These are phyloP conservation scores for Anodontia alba DNA, from an alignment of 2,888 invertebrate species.

Conservation along the genomic window DNA sequence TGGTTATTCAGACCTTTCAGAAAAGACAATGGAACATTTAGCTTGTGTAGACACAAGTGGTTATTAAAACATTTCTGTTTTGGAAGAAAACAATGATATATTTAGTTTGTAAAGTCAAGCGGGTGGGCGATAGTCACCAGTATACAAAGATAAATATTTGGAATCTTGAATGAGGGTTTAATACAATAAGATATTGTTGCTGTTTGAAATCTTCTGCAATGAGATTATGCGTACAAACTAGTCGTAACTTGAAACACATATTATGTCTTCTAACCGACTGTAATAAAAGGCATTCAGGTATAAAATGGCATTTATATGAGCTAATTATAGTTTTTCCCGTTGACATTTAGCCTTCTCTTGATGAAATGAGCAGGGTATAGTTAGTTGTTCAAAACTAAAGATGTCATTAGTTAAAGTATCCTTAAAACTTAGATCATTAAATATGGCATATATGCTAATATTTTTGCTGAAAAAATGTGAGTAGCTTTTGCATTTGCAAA, in stretches of 20 bases:
- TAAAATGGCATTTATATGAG: not conserved
- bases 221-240: not conserved
- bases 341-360: no score
- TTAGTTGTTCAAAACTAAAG: no score
- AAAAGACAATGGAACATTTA: not conserved
- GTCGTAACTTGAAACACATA: conserved; percentile 9
- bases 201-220: not conserved
- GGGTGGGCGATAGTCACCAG: not conserved
- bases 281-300: conserved; percentile 8
- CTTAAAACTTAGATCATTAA: no score
- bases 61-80: no score
- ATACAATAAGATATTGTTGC: not conserved
- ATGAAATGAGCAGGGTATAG: no score
- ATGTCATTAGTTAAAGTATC: no score
- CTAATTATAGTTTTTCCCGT: not conserved
- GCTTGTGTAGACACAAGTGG: no score
- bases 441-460: no score
- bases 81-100: not conserved
- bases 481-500: no score
- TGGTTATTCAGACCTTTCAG: not conserved
- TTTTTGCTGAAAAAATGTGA: no score
- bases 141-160: not conserved
- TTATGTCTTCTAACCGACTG: not conserved
- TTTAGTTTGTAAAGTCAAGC: conserved; percentile 9
- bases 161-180: not conserved